Base-by-base conservation (phyloP, 2,113 vertebrate genomes). In the Sitta europaea region DNA sequence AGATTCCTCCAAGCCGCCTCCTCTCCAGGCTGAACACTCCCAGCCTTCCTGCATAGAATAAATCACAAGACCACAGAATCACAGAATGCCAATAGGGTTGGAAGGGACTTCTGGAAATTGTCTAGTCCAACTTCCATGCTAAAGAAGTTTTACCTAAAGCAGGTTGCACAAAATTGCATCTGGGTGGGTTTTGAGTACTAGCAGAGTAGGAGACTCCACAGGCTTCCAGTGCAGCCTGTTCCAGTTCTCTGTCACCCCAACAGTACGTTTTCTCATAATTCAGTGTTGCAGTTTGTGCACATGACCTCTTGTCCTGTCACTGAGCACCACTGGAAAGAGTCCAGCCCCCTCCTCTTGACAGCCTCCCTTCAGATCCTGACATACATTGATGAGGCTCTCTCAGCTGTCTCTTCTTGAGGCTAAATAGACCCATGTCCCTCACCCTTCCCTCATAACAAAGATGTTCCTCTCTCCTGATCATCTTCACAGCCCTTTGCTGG, bases 341-440 rank as follows among this genome's bases (percentile, higher is more conserved):
- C 15, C 1, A 0, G 4, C 10, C 13, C 3, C 4, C 33, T 72
- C 31, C 12, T 33, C 18, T 73, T 20, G 22, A 28, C 8, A 38
- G 1, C 2, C 6, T 80, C 4, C 12, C 36, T 24, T 66, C 68
- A 58, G 28, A 24, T 45, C n/a, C 12, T 45, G 38, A 29, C 4
- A 4, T 9, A 25, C 9, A 51, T 40, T 29, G 33, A 45, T 53
- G 28, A 53, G 23, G 9, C 2, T 28, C 28, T 25, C 19, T 47
- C 59, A 51, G 15, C 21, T 73, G 2, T 66, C 16, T 81, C 38
- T 38, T 66, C 36, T 66, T 0, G 0, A 45, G 45, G 19, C 7
- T 38, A 51, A 80, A 38, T 15, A 51, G 33, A 19, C 16, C 33
- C 23, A 45, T 33, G 2, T 45, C 6, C 33, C 11, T 38, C 45